Percentiles rank a stretch among this genome's conserved stretches.
Conservation (phyloP, 2,888 invertebrate species). For the Bimastos eiseni region DNA sequence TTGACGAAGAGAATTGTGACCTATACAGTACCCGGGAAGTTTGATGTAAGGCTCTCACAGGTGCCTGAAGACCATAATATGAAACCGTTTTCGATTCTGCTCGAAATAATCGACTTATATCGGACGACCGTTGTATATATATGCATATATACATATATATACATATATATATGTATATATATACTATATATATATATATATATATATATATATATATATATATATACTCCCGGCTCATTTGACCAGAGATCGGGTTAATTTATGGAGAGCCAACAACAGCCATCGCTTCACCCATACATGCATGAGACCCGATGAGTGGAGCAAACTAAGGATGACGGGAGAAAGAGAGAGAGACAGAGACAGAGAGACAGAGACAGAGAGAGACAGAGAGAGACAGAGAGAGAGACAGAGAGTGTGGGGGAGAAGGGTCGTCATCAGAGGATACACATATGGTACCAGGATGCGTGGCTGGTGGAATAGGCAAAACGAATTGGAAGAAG, state of each 20-base stretch:
- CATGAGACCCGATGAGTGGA: background rate
- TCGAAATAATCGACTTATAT: background rate
- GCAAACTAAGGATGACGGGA: background rate
- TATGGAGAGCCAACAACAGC: background rate
- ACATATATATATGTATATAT: too few relatives aligned
- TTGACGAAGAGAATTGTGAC: background rate
- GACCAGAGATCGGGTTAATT: background rate
- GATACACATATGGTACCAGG: background rate
- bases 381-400: too few relatives aligned
- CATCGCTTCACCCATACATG: background rate
- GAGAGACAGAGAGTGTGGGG: background rate
- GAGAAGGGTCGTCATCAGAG: background rate
- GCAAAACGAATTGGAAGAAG: conserved; percentile 1
- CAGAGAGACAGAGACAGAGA: too few relatives aligned
- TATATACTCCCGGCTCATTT: background rate
- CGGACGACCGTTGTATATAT: background rate
- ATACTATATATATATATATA: too few relatives aligned
- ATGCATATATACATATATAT: too few relatives aligned
- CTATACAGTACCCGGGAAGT: background rate
- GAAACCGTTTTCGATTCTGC: background rate
- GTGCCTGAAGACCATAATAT: background rate
- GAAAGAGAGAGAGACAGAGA: too few relatives aligned
- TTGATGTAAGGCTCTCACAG: background rate
- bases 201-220: too few relatives aligned
- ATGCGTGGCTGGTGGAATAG: background rate